phyloP scores from a whole-genome alignment of 2,797 vertebrate species.

The Intellagama lesueurii region DNA sequence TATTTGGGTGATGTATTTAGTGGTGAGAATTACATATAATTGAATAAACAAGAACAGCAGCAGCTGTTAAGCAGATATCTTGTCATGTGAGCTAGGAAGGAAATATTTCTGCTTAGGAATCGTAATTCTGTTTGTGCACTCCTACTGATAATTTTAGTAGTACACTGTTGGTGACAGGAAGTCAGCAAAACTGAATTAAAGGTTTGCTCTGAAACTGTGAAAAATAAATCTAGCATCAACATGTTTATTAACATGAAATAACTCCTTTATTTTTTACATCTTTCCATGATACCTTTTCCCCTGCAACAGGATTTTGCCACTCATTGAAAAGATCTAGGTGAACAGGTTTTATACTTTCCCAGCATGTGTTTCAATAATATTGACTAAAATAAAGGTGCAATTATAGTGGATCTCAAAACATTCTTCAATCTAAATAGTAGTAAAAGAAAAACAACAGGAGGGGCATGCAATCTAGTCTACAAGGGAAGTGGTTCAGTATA shows the following conservation, averaged over 20 bases:
- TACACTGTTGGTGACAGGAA: background rate
- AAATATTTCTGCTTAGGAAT: background rate
- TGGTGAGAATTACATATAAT: background rate
- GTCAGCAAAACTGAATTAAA: no score
- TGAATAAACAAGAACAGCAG: background rate
- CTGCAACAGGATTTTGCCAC: background rate
- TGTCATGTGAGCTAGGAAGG: background rate
- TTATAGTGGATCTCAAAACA: background rate
- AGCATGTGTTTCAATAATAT: background rate
- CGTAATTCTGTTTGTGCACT: background rate
- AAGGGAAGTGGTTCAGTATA: constrained; percentile 32
- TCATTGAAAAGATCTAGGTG: constrained; percentile 5
- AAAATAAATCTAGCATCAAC: background rate
- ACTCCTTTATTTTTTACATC: constrained; percentile 3
- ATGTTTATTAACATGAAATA: background rate
- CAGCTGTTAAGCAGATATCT: background rate
- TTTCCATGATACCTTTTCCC: background rate
- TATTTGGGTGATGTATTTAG: background rate
- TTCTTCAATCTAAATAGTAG: constrained; percentile 20
- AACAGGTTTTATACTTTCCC: constrained; percentile 36
- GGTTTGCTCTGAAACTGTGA: background rate
- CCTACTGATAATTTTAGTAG: background rate
- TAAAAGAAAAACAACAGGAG: constrained; percentile 38
- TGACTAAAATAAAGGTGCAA: background rate
- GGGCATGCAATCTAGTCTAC: background rate